Evolutionary conservation across 2,113 vertebrate species (phyloP).

Genomic region (Arenaria interpres): DNA sequence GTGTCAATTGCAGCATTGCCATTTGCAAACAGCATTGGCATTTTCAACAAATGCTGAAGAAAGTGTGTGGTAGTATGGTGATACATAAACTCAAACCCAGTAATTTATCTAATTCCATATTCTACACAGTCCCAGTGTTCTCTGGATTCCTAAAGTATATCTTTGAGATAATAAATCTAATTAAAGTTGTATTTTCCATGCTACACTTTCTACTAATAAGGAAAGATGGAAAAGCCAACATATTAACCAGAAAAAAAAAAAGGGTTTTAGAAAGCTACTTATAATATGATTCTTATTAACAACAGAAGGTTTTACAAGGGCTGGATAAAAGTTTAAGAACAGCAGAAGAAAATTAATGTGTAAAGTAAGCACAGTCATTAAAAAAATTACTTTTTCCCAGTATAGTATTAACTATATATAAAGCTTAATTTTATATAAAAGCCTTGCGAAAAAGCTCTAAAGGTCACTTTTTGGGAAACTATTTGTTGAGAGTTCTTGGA

Average conservation of each 20-base stretch:
- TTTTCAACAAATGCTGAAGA: not conserved
- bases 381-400: not conserved
- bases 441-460: not conserved
- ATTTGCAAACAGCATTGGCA: not conserved
- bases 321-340: not conserved
- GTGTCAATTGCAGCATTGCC: not conserved
- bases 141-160: not conserved
- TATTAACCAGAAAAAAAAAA: not conserved
- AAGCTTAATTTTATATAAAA: not conserved
- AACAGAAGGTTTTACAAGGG: not conserved
- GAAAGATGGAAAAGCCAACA: not conserved
- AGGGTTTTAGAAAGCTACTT: not conserved
- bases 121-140: not conserved
- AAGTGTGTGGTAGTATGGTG: not conserved
- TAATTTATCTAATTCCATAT: not conserved
- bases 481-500: not conserved
- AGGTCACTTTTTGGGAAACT: not conserved
- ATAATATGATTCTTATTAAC: not conserved
- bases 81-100: not conserved
- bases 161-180: not conserved
- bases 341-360: not conserved
- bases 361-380: not conserved
- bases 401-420: not conserved
- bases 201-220: not conserved
- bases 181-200: not conserved